A percentile compares a stretch with the other conserved stretches of the same genome.
Conservation (phyloP, 1,140 invertebrate genomes). For the Heliconius eleuchia region DNA sequence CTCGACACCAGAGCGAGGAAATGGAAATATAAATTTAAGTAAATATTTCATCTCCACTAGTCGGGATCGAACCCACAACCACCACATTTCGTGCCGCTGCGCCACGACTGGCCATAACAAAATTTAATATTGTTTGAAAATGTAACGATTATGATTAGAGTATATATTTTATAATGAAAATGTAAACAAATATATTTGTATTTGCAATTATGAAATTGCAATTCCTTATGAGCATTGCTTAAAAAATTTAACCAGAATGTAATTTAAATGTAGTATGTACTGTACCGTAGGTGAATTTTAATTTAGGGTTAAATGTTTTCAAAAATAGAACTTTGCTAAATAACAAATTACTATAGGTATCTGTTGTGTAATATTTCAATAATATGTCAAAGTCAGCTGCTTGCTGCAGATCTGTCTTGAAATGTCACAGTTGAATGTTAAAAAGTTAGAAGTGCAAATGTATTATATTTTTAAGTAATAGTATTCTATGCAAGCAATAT, state of each 20-base stretch:
- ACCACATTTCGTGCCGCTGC: too few relatives aligned
- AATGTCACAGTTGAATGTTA: constrained; percentile 31
- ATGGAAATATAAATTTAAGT: too few relatives aligned
- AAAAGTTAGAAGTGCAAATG: constrained; percentile 17
- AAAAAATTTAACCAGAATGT: not conserved
- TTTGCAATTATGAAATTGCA: too few relatives aligned
- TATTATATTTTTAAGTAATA: constrained; percentile 16
- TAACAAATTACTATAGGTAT: not conserved
- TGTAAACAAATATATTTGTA: too few relatives aligned
- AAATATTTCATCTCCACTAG: too few relatives aligned
- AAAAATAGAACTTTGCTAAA: not conserved
- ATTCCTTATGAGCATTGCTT: too few relatives aligned
- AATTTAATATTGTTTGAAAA: too few relatives aligned
- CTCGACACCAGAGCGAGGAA: too few relatives aligned
- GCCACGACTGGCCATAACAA: too few relatives aligned
- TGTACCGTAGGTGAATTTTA: not conserved
- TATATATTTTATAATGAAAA: too few relatives aligned
- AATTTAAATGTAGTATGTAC: not conserved
- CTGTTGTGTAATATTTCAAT: not conserved
- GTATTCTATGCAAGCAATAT: constrained; percentile 16
- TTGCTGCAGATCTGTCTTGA: constrained; percentile 16
- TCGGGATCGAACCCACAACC: too few relatives aligned
- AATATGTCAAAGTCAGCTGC: constrained; percentile 47
- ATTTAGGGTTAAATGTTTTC: not conserved
- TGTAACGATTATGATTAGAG: too few relatives aligned